phyloP scores from a whole-genome alignment of 2,888 invertebrate species.

The Tetramorium bicarinatum region DNA sequence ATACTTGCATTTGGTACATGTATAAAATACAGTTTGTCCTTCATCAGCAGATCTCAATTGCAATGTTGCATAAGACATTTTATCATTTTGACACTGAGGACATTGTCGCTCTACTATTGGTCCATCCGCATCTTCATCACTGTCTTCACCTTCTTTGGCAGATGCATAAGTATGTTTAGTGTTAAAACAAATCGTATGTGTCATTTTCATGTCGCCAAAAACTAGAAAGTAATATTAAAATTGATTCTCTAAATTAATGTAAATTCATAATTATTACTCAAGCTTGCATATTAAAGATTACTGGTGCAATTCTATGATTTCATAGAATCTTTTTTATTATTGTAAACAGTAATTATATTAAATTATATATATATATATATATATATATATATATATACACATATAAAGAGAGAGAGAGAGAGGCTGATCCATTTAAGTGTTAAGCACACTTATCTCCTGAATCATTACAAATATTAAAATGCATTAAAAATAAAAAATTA shows the following conservation, averaged over 20 bases:
- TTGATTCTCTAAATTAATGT: background rate
- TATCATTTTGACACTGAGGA: conserved; percentile 95
- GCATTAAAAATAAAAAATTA: no score
- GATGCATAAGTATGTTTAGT: conserved; percentile 86
- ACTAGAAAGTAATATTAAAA: conserved; percentile 86
- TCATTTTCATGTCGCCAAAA: conserved; percentile 89
- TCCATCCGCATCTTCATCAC: conserved; percentile 89
- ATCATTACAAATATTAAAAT: no score
- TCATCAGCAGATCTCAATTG: conserved; percentile 99
- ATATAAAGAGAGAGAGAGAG: no score
- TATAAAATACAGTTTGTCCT: conserved; percentile 99
- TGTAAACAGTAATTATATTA: background rate
- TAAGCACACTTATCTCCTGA: no score
- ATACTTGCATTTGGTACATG: conserved; percentile 97
- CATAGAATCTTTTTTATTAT: background rate
- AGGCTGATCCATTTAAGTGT: no score
- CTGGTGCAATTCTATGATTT: background rate
- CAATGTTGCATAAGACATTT: conserved; percentile 98
- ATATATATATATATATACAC: background rate
- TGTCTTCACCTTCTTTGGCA: conserved; percentile 78
- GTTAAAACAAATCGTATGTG: conserved; percentile 92
- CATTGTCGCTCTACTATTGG: conserved; percentile 94
- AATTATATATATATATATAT: background rate
- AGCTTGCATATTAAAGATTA: background rate
- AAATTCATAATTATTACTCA: background rate